Percentiles rank a stretch among this genome's conserved stretches.
Evolutionary conservation across 2,113 vertebrate species (phyloP).

Genomic region (Oophaga pumilio): DNA sequence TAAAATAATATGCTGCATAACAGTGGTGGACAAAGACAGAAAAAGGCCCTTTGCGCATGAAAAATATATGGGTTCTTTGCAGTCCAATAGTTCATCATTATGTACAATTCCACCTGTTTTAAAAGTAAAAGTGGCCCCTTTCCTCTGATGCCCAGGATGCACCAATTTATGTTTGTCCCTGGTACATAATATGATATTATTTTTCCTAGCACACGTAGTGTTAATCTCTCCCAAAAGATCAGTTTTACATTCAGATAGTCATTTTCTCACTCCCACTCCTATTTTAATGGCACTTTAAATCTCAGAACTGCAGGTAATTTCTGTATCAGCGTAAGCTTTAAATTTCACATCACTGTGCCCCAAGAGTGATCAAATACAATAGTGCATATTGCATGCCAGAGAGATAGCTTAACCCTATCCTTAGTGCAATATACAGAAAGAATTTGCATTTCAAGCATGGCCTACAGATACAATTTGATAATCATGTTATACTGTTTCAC

Average conservation of each 20-base stretch:
- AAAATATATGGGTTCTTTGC: no score
- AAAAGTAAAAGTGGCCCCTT: no score
- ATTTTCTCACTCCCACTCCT: background rate
- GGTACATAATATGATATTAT: background rate
- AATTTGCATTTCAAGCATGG: background rate
- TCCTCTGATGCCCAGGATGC: no score
- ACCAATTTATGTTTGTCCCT: no score
- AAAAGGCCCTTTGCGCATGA: no score
- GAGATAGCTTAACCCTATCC: background rate
- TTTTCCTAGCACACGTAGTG: background rate
- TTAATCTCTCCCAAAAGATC: conserved; percentile 10
- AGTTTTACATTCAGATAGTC: background rate
- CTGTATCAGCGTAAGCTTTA: background rate
- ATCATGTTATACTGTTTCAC: no score
- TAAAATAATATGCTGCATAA: background rate
- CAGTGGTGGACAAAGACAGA: no score
- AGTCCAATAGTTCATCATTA: no score
- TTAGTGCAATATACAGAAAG: background rate
- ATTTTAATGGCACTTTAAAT: background rate
- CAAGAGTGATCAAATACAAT: background rate
- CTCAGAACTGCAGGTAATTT: background rate
- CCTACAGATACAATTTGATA: no score
- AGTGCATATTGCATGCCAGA: background rate
- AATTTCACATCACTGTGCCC: background rate
- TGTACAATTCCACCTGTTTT: no score